Percentiles rank a stretch among this genome's conserved stretches.
These are phyloP conservation scores for Pristionchus fissidentatus DNA, from an alignment of 2,888 invertebrate species.

Conservation along the genomic window DNA sequence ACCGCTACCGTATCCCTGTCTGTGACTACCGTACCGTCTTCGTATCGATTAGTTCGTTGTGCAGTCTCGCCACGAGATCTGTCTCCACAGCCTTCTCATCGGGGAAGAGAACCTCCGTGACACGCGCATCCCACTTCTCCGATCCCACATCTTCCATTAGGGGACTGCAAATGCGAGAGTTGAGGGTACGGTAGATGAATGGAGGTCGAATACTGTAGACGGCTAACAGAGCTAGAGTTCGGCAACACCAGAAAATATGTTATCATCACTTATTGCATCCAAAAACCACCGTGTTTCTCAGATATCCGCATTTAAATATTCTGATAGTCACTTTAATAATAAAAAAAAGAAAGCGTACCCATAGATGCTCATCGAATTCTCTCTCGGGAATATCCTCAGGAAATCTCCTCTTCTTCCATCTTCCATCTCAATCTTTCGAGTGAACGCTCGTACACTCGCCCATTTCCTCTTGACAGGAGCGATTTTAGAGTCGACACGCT, in stretches of 20 bases:
- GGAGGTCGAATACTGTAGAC: too few relatives aligned
- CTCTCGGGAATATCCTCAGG: conserved; percentile 70
- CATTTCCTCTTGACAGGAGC: conserved; percentile 43
- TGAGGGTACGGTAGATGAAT: too few relatives aligned
- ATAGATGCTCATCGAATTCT: conserved; percentile 64
- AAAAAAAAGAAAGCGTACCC: conserved; percentile 53
- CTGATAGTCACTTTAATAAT: not conserved
- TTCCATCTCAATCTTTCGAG: conserved; percentile 52
- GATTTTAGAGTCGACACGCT: not conserved
- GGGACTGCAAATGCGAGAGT: conserved; percentile 38
- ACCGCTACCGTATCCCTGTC: not conserved
- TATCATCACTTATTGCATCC: too few relatives aligned
- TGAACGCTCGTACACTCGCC: not conserved
- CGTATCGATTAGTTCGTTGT: conserved; percentile 41
- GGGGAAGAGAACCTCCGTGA: conserved; percentile 52
- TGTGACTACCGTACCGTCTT: not conserved
- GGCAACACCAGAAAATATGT: too few relatives aligned
- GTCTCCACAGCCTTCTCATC: not conserved
- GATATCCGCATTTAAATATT: not conserved
- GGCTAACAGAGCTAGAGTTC: too few relatives aligned
- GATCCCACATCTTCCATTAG: conserved; percentile 66
- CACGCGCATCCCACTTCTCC: conserved; percentile 66
- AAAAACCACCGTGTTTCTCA: not conserved
- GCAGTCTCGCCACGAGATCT: not conserved
- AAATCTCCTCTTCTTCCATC: conserved; percentile 65